Percentiles rank a stretch among this genome's conserved stretches.
Evolutionary conservation across 2,797 vertebrate species (phyloP).

Genomic region (Eupleurogrammus muticus): DNA sequence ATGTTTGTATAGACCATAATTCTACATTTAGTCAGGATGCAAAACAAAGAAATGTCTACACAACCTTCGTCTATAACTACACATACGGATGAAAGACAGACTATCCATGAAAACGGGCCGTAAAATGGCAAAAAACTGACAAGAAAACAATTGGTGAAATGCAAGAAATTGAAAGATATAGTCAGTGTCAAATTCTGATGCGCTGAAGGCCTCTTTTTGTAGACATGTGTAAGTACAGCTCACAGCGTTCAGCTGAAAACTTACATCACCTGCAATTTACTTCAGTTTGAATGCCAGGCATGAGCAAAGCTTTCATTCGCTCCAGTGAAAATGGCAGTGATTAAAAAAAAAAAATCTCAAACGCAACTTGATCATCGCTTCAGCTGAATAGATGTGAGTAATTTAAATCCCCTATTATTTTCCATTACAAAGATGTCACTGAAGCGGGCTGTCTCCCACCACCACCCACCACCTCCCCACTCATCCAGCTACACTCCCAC

Average conservation of each 20-base stretch:
- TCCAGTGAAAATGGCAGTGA: constrained; percentile 17
- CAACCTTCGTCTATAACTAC: background rate
- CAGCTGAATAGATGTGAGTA: constrained; percentile 44
- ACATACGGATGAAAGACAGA: background rate
- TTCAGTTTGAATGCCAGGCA: constrained; percentile 31
- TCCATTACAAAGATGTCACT: constrained; percentile 40
- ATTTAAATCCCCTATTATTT: constrained; percentile 56
- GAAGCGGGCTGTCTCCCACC: constrained; percentile 9
- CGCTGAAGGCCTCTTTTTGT: constrained; percentile 35
- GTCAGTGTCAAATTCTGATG: constrained; percentile 11
- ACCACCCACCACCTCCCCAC: background rate
- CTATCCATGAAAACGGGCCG: background rate
- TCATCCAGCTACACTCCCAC: constrained; percentile 4
- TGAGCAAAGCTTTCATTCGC: constrained; percentile 37
- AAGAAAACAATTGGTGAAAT: constrained; percentile 5
- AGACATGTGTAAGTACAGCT: constrained; percentile 35
- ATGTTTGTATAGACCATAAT: background rate
- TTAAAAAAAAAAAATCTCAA: constrained; percentile 1
- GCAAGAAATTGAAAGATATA: background rate
- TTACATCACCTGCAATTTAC: constrained; percentile 49
- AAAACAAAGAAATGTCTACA: background rate
- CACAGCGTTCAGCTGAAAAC: constrained; percentile 44
- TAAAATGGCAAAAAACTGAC: background rate
- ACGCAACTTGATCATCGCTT: constrained; percentile 22
- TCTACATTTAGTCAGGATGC: background rate